phyloP scores from a whole-genome alignment of 2,888 invertebrate species.

The Macropis europaea region DNA sequence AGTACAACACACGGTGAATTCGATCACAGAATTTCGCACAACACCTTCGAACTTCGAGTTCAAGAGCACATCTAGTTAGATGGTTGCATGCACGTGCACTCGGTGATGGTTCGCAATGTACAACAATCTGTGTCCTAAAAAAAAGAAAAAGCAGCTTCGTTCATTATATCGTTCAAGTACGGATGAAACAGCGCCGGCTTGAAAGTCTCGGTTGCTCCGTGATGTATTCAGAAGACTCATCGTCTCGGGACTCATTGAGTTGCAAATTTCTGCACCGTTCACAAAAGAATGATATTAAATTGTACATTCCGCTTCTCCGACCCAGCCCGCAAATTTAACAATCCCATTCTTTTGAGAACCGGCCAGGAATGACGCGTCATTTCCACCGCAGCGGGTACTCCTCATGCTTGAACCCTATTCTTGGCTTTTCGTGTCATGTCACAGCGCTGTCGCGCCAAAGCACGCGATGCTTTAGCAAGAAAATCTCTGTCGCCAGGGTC shows the following conservation, averaged over 20 bases:
- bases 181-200: neutral
- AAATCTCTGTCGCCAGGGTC: conserved; percentile 77
- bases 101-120: conserved; percentile 6
- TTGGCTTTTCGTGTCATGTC: conserved; percentile 60
- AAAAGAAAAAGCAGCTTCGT: too few relatives aligned
- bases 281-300: too few relatives aligned
- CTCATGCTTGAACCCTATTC: conserved; percentile 52
- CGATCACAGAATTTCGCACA: conserved; percentile 19
- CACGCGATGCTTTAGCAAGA: conserved; percentile 70
- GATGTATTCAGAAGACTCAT: too few relatives aligned
- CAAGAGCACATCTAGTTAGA: conserved; percentile 40
- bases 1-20: too few relatives aligned
- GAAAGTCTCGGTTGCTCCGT: too few relatives aligned
- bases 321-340: too few relatives aligned
- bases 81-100: conserved; percentile 37
- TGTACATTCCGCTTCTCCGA: too few relatives aligned
- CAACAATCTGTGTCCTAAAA: too few relatives aligned
- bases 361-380: conserved; percentile 14
- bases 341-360: too few relatives aligned
- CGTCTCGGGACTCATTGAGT: too few relatives aligned
- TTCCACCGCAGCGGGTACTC: conserved; percentile 37
- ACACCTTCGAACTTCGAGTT: conserved; percentile 23
- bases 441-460: conserved; percentile 42
- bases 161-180: too few relatives aligned
- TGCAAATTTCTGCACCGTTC: too few relatives aligned